Evolutionary conservation across 2,888 invertebrate genomes (phyloP), one percentile per base, ranked within the genome.

Genomic region (Oegoconia quadripuncta): DNA sequence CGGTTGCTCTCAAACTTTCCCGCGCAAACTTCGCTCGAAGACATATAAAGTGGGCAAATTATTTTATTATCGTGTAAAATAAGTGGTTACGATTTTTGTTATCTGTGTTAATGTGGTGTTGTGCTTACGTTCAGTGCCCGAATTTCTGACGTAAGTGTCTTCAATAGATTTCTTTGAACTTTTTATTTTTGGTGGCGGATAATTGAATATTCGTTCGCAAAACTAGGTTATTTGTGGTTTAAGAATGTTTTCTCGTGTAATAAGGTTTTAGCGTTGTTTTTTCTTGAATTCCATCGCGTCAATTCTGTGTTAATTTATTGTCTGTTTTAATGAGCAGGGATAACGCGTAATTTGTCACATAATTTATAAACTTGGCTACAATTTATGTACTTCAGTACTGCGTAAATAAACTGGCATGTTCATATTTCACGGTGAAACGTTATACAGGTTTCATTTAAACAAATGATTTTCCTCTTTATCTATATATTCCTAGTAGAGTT

Each of bases 1-100:
- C 55, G 45, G 41, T 42, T 41, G 39, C 32, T 28, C 26, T 15
- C 39, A 53, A 76, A 78, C 66, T 78, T 78, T 73, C 58, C 59
- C 75, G 74, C 74, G 74, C 65, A 73, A 72, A 74, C 64, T 71
- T 66, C 49, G 52, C 64, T 50, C 64, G 59, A 29, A 34, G 26
- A 39, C 41, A 42, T 52, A 25, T 16, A 35, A 35, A 35, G 33
- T 33, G 33, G 9, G 25, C 5, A 33, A 37, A 37, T 33, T 20
- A 39, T 52, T 59, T 52, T 44, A 58, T 42, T 51, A 48, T 37
- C 50, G 66, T 66, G 61, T 44, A 39, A 38, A 42, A 51, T 52
- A 48, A 56, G 73, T 75, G 69, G 55, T 55, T 53, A 42, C 45
- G 42, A 48, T 48, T 46, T 43, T 48, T 51, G 49, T 55, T 50